A percentile compares a stretch with the other conserved stretches of the same genome.
These are phyloP conservation scores for Drosophila lacicola DNA, from an alignment of 2,888 invertebrate genomes.

Conservation along the genomic window DNA sequence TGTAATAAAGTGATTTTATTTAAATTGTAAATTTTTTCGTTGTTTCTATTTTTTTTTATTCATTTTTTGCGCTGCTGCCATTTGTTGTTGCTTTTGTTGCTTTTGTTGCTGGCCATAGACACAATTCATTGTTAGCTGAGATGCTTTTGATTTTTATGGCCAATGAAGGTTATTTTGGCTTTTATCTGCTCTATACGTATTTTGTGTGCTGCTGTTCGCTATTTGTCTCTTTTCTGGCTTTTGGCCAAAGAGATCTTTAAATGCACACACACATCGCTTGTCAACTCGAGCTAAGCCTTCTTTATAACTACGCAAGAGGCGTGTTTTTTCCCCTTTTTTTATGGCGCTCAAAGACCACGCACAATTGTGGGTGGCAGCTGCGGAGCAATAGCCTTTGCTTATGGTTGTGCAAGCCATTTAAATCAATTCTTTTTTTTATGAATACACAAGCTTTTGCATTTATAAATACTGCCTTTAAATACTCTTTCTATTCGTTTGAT, in stretches of 20 bases:
- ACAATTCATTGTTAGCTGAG: conserved; percentile 68
- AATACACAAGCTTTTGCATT: background rate
- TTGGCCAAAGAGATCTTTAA: conserved; percentile 44
- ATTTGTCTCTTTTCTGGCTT: conserved; percentile 21
- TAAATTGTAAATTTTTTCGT: conserved; percentile 68
- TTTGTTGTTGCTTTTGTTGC: conserved; percentile 33
- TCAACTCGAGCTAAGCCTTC: conserved; percentile 8
- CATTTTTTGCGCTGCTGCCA: conserved; percentile 10
- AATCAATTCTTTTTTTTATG: conserved; percentile 44
- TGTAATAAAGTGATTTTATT: conserved; percentile 74
- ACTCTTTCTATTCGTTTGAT: background rate
- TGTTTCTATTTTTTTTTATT: conserved; percentile 5
- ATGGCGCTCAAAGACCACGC: conserved; percentile 39
- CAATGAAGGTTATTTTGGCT: conserved; percentile 74
- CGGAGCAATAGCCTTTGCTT: background rate
- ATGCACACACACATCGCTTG: conserved; percentile 33
- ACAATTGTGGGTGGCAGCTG: conserved; percentile 55
- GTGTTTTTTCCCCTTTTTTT: conserved; percentile 43
- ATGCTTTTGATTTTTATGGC: conserved; percentile 71
- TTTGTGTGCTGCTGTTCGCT: conserved; percentile 34
- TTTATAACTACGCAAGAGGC: conserved; percentile 37
- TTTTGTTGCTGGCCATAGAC: conserved; percentile 57
- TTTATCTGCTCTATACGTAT: conserved; percentile 52
- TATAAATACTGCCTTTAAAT: conserved; percentile 3
- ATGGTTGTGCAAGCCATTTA: conserved; percentile 32